Evolutionary conservation across 2,113 vertebrate species (phyloP).

Genomic region (Nestor notabilis): DNA sequence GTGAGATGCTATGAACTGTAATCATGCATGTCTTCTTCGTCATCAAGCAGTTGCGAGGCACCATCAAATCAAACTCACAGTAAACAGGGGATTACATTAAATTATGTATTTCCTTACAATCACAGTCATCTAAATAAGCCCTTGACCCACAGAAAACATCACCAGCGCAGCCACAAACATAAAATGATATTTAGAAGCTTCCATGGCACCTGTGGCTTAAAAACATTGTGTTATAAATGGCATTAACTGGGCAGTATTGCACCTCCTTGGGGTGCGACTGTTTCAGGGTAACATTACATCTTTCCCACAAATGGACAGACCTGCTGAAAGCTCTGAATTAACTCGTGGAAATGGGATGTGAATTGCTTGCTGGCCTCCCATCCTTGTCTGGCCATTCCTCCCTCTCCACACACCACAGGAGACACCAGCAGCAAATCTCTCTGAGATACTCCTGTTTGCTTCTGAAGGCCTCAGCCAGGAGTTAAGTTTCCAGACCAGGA

Average conservation of each 20-base stretch:
- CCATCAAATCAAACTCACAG: neutral
- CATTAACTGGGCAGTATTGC: neutral
- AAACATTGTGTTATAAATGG: neutral
- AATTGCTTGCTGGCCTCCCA: neutral
- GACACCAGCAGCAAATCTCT: neutral
- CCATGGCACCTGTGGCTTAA: neutral
- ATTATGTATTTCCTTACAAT: neutral
- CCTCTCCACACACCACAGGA: neutral
- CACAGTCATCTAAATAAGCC: neutral
- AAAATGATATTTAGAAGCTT: neutral
- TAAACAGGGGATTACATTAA: constrained; percentile 18
- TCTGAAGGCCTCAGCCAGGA: neutral
- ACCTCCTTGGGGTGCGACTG: neutral
- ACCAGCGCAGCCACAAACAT: neutral
- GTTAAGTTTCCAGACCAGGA: neutral
- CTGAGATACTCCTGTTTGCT: neutral
- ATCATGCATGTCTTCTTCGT: neutral
- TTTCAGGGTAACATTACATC: neutral
- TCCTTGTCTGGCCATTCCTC: neutral
- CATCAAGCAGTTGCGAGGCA: neutral
- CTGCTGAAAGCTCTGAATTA: neutral
- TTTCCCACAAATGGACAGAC: neutral
- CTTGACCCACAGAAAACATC: neutral
- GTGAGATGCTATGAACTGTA: neutral
- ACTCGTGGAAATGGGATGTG: neutral